Evolutionary conservation across 2,888 invertebrate genomes (phyloP).

Genomic region (Cepaea hortensis): DNA sequence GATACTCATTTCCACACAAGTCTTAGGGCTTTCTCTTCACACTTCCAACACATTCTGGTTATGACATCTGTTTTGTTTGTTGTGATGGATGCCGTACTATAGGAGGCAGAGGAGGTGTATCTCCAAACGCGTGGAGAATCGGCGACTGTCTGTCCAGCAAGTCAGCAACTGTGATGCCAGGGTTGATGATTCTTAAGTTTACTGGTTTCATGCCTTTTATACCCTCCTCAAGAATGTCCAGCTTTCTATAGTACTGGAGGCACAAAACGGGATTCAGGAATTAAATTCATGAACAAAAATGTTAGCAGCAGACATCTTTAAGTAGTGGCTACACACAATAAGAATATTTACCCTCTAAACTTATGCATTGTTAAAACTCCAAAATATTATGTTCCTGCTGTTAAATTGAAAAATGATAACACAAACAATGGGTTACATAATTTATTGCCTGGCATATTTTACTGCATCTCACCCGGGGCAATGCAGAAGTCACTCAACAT

Average conservation of each 20-base stretch:
- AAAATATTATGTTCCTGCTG: too few relatives aligned
- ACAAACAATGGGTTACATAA: too few relatives aligned
- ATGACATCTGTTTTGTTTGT: not conserved
- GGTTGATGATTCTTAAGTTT: conserved; percentile 56
- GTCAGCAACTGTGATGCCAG: conserved; percentile 63
- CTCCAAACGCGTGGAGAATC: conserved; percentile 64
- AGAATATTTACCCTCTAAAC: too few relatives aligned
- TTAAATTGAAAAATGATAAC: too few relatives aligned
- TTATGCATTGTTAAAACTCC: too few relatives aligned
- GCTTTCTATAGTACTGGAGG: conserved; percentile 63
- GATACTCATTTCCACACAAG: not conserved
- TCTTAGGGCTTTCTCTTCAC: not conserved
- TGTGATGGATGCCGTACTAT: conserved; percentile 61
- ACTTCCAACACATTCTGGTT: not conserved
- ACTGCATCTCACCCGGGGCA: too few relatives aligned
- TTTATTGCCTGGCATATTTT: too few relatives aligned
- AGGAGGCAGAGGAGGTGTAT: conserved; percentile 66
- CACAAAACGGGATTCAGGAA: not conserved
- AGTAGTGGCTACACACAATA: too few relatives aligned
- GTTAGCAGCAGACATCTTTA: not conserved
- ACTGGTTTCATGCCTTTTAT: conserved; percentile 65
- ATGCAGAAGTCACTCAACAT: too few relatives aligned
- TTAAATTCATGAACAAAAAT: not conserved
- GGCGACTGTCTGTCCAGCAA: conserved; percentile 68
- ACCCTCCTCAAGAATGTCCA: conserved; percentile 62